Conservation (phyloP, 2,113 vertebrate species). For the Tetrax tetrax region DNA sequence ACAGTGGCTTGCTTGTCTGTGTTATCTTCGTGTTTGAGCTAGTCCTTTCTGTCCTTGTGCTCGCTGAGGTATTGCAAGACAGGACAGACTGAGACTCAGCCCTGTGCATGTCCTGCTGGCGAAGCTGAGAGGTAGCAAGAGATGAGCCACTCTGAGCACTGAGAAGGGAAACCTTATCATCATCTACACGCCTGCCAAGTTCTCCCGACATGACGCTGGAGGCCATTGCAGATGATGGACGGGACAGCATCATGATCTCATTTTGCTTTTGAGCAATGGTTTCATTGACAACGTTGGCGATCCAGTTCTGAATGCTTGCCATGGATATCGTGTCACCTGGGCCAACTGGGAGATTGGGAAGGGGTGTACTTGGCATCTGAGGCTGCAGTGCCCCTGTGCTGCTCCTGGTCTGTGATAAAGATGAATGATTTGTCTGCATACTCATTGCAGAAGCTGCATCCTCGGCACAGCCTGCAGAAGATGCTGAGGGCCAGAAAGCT, state of each 20-base stretch:
- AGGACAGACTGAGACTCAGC: constrained; percentile 73
- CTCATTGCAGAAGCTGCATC: constrained; percentile 85
- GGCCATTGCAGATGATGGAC: constrained; percentile 71
- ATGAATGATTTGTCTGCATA: constrained; percentile 79
- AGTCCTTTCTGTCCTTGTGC: constrained; percentile 20
- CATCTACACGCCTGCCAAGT: constrained; percentile 64
- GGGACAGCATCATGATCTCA: constrained; percentile 80
- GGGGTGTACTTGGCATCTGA: constrained; percentile 61
- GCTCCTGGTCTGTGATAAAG: constrained; percentile 75
- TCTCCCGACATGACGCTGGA: constrained; percentile 61
- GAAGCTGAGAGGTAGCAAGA: constrained; percentile 58
- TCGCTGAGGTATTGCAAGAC: constrained; percentile 61
- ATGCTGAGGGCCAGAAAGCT: constrained; percentile 80
- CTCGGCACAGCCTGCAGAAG: constrained; percentile 65
- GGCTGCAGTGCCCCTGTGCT: background rate
- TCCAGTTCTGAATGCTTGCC: constrained; percentile 94
- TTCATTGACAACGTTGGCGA: constrained; percentile 89
- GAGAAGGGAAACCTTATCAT: constrained; percentile 82
- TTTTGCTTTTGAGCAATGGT: constrained; percentile 92
- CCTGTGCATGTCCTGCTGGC: constrained; percentile 20
- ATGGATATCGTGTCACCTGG: constrained; percentile 87
- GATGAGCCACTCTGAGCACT: constrained; percentile 78
- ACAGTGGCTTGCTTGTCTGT: constrained; percentile 89
- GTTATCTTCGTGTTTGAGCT: constrained; percentile 73
- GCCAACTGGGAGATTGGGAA: constrained; percentile 77